Evolutionary conservation across 2,797 vertebrate genomes (phyloP).

Genomic region (Propithecus perrieri): DNA sequence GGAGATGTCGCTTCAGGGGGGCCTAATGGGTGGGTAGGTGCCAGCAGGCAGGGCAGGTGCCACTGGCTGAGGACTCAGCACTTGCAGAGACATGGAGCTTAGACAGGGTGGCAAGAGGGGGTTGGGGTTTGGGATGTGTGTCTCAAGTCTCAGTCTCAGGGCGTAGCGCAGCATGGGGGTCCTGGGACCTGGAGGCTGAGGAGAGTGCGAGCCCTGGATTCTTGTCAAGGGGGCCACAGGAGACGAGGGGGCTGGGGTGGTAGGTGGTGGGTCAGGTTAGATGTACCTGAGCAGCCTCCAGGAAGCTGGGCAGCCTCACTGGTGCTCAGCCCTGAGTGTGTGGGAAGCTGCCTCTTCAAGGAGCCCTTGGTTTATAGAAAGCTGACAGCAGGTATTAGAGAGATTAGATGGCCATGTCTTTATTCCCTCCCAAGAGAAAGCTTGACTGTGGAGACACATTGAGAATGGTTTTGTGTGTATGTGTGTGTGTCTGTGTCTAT

Average conservation of each 20-base stretch:
- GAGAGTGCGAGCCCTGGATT: background rate
- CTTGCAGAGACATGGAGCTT: fast-evolving
- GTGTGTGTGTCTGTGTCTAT: too few relatives aligned
- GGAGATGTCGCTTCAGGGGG: fast-evolving
- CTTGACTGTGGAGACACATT: background rate
- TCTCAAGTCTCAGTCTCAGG: background rate
- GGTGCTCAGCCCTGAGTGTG: background rate
- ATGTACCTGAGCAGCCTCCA: background rate
- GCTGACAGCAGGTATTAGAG: too few relatives aligned
- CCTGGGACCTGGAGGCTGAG: background rate
- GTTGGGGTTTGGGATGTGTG: background rate
- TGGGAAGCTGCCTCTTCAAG: background rate
- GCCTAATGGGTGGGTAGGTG: background rate
- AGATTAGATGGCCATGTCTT: background rate
- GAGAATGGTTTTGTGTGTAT: background rate
- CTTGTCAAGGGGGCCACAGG: background rate
- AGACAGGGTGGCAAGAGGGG: background rate
- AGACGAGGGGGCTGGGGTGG: background rate
- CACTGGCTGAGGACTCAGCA: background rate
- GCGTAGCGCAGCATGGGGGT: fast-evolving
- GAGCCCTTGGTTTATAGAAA: background rate
- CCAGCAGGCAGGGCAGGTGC: background rate
- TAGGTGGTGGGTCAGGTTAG: background rate
- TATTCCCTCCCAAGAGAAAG: background rate
- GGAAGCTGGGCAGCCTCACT: background rate